Base-by-base conservation (phyloP, 1,140 invertebrate species). In the Halesus radiatus region DNA sequence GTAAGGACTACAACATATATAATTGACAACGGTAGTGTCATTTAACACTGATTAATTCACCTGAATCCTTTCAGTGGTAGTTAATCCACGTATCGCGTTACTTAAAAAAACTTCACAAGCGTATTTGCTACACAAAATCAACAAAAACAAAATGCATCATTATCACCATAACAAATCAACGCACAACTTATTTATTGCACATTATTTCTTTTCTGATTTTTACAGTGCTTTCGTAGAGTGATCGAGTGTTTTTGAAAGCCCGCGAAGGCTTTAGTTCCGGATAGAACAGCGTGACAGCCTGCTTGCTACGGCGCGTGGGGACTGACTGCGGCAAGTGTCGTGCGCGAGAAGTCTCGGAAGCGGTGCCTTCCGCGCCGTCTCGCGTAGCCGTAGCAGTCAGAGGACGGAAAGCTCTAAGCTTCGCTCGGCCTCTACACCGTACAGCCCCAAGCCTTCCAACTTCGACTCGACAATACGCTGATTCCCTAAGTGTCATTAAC, bases 261-360 rank as follows among this genome's bases (percentile, higher is more conserved):
- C 16, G 62, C 16, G 62, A 66, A 26, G 22, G 26, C 60, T 18
- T 23, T 29, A 29, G 26, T 29, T 45, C 10, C 13, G 2, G 23
- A 16, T 22, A 5, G 60, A 29, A 13, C 62, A 8, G 62, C 26
- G 22, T 23, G 20, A 23, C 62, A 29, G 26, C 26, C 62, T 66
- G 10, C 10, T 29, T n/a, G 22, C 62, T 29, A 29, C 62, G 62
- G 62, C 23, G 26, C 16, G 22, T 66, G 29, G 15, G 22, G 62
- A 29, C 22, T 32, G 62, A 66, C 62, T 66, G 62, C 62, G 62
- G 62, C 62, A 66, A 29, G 23, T 29, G 29, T n/a, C 62, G 62
- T 66, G 62, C 62, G 62, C 62, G 62, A 66, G n/a, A 66, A 29
- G 22, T 3, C 26, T 29, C 62, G 10, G 62, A n/a, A 26, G 23